Percentiles rank a stretch among this genome's conserved stretches.
phyloP scores from a whole-genome alignment of 2,113 vertebrate species.

The Scomber japonicus region DNA sequence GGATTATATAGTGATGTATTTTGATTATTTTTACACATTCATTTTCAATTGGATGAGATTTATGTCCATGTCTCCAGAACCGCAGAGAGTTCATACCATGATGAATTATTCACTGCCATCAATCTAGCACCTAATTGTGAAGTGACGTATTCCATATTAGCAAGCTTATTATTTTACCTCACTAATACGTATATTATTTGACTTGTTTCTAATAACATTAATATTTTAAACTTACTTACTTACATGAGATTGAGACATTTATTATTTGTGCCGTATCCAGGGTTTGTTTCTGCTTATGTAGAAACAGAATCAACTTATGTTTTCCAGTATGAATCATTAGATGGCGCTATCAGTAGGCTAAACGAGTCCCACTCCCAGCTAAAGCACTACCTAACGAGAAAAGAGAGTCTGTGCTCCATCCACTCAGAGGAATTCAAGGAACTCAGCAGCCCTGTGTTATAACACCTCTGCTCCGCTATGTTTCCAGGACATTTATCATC shows the following conservation, averaged over 20 bases:
- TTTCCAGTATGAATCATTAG: constrained; percentile 44
- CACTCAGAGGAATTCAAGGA: constrained; percentile 37
- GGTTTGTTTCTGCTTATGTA: not conserved
- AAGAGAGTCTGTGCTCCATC: constrained; percentile 21
- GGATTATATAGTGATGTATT: not conserved
- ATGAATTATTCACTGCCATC: not conserved
- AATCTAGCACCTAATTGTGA: not conserved
- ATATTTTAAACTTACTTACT: not conserved
- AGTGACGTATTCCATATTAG: not conserved
- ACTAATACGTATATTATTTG: too few species aligned
- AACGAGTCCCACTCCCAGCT: constrained; percentile 21
- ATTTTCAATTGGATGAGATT: not conserved
- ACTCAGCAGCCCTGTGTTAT: constrained; percentile 24
- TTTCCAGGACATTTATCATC: constrained; percentile 3
- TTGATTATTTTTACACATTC: not conserved
- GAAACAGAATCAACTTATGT: not conserved
- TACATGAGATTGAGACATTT: not conserved
- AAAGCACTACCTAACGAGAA: not conserved
- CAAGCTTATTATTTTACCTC: not conserved
- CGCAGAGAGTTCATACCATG: not conserved
- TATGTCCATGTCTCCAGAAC: too few species aligned
- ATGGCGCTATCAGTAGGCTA: constrained; percentile 68
- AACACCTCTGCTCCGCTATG: not conserved
- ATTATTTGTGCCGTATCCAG: not conserved
- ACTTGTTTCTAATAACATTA: not conserved